phyloP scores from a whole-genome alignment of 2,888 invertebrate species.

The Spatulosminthurus flaviceps region DNA sequence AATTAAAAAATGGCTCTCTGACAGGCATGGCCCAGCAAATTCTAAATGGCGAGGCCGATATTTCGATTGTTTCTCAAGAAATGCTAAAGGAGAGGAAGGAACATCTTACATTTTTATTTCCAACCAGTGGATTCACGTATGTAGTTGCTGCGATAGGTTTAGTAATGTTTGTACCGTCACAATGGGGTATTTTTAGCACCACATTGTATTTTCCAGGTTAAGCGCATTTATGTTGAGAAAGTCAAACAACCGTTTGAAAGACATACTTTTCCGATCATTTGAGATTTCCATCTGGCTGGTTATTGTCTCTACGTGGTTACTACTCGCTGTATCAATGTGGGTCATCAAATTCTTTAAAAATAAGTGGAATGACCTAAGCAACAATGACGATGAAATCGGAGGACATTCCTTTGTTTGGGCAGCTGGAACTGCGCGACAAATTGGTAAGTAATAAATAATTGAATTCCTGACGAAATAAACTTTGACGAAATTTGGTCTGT shows the following conservation, averaged over 20 bases:
- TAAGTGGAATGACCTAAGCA: not conserved
- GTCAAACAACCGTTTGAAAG: constrained; percentile 13
- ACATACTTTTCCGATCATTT: not conserved
- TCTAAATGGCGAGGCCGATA: not conserved
- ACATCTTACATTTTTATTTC: not conserved
- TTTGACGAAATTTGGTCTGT: too few species aligned
- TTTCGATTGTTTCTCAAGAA: not conserved
- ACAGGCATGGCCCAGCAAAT: constrained; percentile 13
- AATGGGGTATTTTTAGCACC: too few species aligned
- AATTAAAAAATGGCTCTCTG: not conserved
- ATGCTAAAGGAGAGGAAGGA: not conserved
- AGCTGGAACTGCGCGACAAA: not conserved
- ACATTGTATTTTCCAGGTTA: not conserved
- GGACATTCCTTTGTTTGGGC: not conserved
- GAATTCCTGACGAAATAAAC: too few species aligned
- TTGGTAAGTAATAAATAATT: too few species aligned
- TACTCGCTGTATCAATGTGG: not conserved
- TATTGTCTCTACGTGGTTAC: not conserved
- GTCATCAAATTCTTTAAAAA: not conserved
- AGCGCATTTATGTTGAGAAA: not conserved
- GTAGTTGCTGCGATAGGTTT: too few species aligned
- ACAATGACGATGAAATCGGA: not conserved
- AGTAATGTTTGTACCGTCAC: too few species aligned
- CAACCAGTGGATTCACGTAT: not conserved
- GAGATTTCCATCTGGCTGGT: not conserved